phyloP scores from a whole-genome alignment of 2,888 invertebrate species.

The Selenia dentaria region DNA sequence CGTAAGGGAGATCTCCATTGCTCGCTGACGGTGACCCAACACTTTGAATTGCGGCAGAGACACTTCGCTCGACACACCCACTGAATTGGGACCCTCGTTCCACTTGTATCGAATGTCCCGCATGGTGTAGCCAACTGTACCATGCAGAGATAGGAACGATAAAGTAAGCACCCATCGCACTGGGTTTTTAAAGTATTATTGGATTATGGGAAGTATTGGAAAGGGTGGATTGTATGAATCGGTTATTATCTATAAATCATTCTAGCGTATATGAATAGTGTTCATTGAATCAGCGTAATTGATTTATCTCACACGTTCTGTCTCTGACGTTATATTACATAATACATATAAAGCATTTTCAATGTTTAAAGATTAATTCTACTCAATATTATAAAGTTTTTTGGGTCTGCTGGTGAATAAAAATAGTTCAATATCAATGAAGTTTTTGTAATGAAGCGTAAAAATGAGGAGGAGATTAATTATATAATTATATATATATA shows the following conservation, averaged over 20 bases:
- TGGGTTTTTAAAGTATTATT: constrained; percentile 62
- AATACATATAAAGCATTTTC: constrained; percentile 4
- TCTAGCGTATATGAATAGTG: constrained; percentile 8
- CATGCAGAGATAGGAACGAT: constrained; percentile 79
- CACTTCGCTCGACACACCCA: constrained; percentile 96
- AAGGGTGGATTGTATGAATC: constrained; percentile 24
- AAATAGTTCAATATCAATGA: not conserved
- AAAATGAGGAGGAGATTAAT: too few relatives aligned
- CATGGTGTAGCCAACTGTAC: constrained; percentile 98
- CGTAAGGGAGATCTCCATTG: constrained; percentile 97
- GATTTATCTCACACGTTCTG: not conserved
- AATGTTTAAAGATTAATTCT: constrained; percentile 38
- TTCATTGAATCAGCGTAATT: constrained; percentile 30
- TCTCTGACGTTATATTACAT: too few relatives aligned
- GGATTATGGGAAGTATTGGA: too few relatives aligned
- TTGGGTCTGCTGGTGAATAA: constrained; percentile 39
- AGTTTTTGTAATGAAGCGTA: not conserved
- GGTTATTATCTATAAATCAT: constrained; percentile 8
- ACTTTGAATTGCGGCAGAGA: constrained; percentile 98
- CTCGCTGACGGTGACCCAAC: constrained; percentile 96
- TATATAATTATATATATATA: too few relatives aligned
- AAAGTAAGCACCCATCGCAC: constrained; percentile 80
- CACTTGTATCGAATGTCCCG: constrained; percentile 98
- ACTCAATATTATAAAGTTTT: constrained; percentile 52
- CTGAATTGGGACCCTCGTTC: constrained; percentile 97